Evolutionary conservation across 2,113 vertebrate species (phyloP), one percentile per base, ranked within the genome.

Genomic region (Chloropsis cyanopogon): DNA sequence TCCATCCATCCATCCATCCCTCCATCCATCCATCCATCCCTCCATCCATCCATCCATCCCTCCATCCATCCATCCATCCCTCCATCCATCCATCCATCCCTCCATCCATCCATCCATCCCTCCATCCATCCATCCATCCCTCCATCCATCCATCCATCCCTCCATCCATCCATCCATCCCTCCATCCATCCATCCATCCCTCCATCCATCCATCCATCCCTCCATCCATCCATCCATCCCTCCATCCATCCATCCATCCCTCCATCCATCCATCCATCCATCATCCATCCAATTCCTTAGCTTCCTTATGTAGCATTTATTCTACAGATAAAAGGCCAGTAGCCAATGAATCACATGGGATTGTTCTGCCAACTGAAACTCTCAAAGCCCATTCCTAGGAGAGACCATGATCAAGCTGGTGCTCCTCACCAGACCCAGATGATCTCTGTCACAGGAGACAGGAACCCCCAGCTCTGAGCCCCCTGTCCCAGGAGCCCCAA

Each of bases 361-460:
- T 28, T 46, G 11, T 39, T 63, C 42, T 63, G 39, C 57, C 68
- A 83, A 14, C 11, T 6, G 5, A 24, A 39, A 47, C 26, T 39
- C 21, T 39, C 29, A 20, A 24, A 21, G 3, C 6, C 47, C 9
- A 0, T 12, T 28, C 1, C 12, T 14, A 50, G 28, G 42, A 8
- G 6, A 60, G 7, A 44, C 24, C 19, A 35, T 1, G 17, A 7
- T 16, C 37, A 59, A 22, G 19, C 56, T 76, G 46, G 13, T 50
- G 23, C 24, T 41, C 10, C 46, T 63, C 53, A n/a, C 14, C 12
- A 47, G 33, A n/a, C 14, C 24, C 7, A 26, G 47, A 24, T 3
- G 41, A 49, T 22, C 56, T 14, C 39, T 47, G 35, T 21, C 24
- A 29, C 64, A 26, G 29, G 35, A 50, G 64, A 59, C 10, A 46